Conservation (phyloP, 2,113 vertebrate species). For the Chionis minor region DNA sequence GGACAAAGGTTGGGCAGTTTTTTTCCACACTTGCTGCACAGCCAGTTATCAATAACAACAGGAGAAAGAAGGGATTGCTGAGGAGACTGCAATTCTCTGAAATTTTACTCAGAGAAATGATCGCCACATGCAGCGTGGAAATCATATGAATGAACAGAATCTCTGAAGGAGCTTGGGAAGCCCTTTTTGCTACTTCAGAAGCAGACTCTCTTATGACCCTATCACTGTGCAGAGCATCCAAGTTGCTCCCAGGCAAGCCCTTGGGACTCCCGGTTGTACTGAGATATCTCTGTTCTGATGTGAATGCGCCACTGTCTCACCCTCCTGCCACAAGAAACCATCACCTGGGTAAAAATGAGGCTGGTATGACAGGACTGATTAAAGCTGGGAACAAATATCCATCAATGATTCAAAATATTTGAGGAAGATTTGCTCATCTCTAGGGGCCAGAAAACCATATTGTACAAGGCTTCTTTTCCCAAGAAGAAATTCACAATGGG, state of each 20-base stretch:
- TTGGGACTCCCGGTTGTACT: background rate
- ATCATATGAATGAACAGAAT: background rate
- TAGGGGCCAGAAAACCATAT: background rate
- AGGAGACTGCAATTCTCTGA: background rate
- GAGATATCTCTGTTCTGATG: background rate
- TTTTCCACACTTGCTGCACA: background rate
- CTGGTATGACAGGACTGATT: background rate
- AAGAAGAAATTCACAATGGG: background rate
- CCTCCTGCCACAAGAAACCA: background rate
- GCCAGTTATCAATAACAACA: background rate
- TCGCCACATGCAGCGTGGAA: background rate
- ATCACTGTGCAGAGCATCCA: background rate
- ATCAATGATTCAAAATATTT: constrained; percentile 44
- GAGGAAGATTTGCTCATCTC: background rate
- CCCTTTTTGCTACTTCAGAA: background rate
- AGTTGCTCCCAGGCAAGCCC: background rate
- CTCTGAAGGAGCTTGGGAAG: background rate
- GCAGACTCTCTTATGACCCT: background rate
- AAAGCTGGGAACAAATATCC: constrained; percentile 16
- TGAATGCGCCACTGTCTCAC: background rate
- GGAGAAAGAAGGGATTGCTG: background rate
- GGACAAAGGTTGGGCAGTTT: background rate
- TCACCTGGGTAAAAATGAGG: background rate
- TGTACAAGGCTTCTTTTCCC: background rate
- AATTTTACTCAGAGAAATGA: background rate